These are phyloP conservation scores for Ceratotherium simum DNA, from an alignment of 2,113 vertebrate genomes.

Conservation along the genomic window DNA sequence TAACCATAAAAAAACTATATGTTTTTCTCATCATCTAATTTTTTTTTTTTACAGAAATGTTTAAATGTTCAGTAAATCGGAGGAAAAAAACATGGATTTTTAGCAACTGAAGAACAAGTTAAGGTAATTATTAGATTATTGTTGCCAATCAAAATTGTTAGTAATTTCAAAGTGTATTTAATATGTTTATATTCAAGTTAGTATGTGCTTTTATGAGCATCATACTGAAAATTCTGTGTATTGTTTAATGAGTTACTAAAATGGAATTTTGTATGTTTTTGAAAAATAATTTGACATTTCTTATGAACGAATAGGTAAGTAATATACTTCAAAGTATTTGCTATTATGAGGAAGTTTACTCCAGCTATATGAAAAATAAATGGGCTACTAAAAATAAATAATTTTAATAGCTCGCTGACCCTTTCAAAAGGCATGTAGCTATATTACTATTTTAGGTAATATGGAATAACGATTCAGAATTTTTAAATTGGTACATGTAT, in stretches of 20 bases:
- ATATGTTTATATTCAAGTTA: neutral
- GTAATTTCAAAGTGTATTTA: constrained; percentile 61
- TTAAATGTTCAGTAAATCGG: constrained; percentile 74
- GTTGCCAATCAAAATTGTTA: constrained; percentile 53
- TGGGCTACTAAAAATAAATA: neutral
- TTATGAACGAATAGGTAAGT: neutral
- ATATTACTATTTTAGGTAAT: neutral
- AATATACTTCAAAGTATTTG: neutral
- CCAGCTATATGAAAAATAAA: neutral
- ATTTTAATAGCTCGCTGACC: neutral
- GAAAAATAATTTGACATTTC: neutral
- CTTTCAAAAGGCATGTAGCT: neutral
- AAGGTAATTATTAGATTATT: constrained; percentile 85
- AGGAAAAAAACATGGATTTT: constrained; percentile 83
- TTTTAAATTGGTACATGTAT: neutral
- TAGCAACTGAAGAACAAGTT: constrained; percentile 83
- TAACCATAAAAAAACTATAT: neutral
- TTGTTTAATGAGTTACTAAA: neutral
- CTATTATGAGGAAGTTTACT: neutral
- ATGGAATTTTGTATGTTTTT: neutral
- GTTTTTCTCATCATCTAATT: constrained; percentile 19
- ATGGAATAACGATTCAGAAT: neutral
- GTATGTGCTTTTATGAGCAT: neutral
- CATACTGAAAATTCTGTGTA: neutral
- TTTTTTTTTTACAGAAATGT: constrained; percentile 85